Percentiles rank a stretch among this genome's conserved stretches.
Conservation (phyloP, 1,140 invertebrate species). For the Lanistes nyassanus region DNA sequence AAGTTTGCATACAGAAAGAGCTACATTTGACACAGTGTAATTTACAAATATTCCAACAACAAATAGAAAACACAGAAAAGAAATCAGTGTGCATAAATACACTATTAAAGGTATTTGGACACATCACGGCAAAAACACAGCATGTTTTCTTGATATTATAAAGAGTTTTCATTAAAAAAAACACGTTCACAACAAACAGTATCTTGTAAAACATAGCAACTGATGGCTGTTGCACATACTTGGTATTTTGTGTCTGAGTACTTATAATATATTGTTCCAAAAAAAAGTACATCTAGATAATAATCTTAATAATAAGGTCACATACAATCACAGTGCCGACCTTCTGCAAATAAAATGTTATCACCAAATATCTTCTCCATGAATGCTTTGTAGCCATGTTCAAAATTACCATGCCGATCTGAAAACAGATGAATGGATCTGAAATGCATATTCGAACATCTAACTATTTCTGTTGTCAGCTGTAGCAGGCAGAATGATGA, state of each 20-base stretch:
- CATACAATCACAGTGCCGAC: constrained; percentile 39
- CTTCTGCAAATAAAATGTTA: constrained; percentile 57
- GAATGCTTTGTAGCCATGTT: constrained; percentile 54
- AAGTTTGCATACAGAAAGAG: neutral
- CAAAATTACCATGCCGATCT: constrained; percentile 43
- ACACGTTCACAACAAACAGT: too few species aligned
- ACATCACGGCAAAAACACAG: neutral
- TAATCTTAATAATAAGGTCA: too few species aligned
- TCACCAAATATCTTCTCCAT: constrained; percentile 55
- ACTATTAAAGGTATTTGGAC: neutral
- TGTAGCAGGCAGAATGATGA: too few species aligned
- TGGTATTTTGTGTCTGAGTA: too few species aligned
- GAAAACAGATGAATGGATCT: constrained; percentile 27
- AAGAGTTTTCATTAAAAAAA: too few species aligned
- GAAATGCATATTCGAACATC: too few species aligned
- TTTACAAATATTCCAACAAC: neutral
- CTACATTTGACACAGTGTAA: neutral
- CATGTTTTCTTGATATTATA: too few species aligned
- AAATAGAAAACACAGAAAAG: neutral
- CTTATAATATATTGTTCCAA: neutral
- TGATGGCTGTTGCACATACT: too few species aligned
- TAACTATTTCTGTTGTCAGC: too few species aligned
- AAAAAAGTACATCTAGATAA: neutral
- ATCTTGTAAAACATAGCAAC: too few species aligned
- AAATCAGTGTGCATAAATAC: neutral